Percentiles rank a stretch among this genome's conserved stretches.
phyloP scores from a whole-genome alignment of 2,888 invertebrate species.

The Harpalus rufipes region DNA sequence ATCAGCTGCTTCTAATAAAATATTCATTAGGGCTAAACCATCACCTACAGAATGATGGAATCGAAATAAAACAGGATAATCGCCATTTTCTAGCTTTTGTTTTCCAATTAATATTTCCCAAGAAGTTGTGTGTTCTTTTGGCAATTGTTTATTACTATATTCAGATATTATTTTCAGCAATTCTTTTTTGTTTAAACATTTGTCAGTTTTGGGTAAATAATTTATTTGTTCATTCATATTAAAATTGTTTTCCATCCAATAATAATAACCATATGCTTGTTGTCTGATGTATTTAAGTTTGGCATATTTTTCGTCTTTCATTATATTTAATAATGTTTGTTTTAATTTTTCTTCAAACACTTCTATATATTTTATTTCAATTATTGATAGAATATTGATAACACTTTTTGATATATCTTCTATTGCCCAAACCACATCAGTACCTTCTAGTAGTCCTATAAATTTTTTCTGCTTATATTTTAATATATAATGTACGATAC shows the following conservation, averaged over 20 bases:
- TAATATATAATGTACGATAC: conserved; percentile 68
- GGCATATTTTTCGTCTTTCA: conserved; percentile 69
- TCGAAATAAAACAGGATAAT: conserved; percentile 64
- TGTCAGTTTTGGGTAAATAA: conserved; percentile 71
- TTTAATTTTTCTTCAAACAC: conserved; percentile 51
- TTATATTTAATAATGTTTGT: conserved; percentile 15
- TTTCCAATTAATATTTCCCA: conserved; percentile 79
- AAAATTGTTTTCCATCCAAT: conserved; percentile 77
- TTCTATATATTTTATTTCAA: conserved; percentile 74
- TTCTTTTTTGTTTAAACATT: conserved; percentile 70
- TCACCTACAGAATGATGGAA: conserved; percentile 71
- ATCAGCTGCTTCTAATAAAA: conserved; percentile 56
- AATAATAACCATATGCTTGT: conserved; percentile 79
- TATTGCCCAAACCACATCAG: conserved; percentile 79
- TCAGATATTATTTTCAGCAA: conserved; percentile 76
- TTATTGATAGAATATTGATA: conserved; percentile 78
- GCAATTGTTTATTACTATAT: conserved; percentile 76
- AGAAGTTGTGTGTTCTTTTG: conserved; percentile 77
- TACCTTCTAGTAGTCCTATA: conserved; percentile 78
- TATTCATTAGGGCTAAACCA: conserved; percentile 70
- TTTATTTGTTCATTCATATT: conserved; percentile 77
- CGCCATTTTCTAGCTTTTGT: conserved; percentile 70
- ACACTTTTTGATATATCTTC: conserved; percentile 77
- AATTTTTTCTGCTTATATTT: conserved; percentile 74
- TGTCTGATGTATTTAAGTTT: conserved; percentile 78